phyloP scores from a whole-genome alignment of 2,888 invertebrate species.

The Pycnomerus fuliginosus region DNA sequence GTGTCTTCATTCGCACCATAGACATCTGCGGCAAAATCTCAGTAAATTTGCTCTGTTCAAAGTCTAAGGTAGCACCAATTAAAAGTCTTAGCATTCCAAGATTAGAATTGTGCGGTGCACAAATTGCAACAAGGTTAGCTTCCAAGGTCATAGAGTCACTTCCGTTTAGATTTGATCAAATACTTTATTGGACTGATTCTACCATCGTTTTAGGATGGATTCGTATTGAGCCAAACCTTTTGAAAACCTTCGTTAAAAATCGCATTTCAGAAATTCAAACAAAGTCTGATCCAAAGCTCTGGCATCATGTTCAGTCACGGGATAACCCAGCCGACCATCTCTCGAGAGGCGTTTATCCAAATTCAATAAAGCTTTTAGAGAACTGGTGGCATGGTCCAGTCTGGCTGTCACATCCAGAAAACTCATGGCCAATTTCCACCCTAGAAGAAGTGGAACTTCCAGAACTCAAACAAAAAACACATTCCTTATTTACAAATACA shows the following conservation, averaged over 20 bases:
- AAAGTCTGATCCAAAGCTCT: neutral
- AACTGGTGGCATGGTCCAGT: conserved; percentile 2
- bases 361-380: neutral
- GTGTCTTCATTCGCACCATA: conserved; percentile 22
- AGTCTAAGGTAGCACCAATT: too few relatives aligned
- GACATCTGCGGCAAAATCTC: conserved; percentile 3
- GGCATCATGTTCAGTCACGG: conserved; percentile 1
- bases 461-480: neutral
- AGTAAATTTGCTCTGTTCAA: conserved; percentile 23
- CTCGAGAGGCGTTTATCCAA: neutral
- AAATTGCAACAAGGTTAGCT: too few relatives aligned
- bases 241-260: too few relatives aligned
- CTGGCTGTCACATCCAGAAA: neutral
- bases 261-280: too few relatives aligned
- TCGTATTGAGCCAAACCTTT: too few relatives aligned
- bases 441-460: neutral
- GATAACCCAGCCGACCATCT: conserved; percentile 4
- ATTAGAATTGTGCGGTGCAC: too few relatives aligned
- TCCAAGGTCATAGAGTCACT: too few relatives aligned
- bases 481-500: neutral
- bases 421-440: neutral
- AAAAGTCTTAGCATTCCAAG: too few relatives aligned
- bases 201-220: too few relatives aligned
- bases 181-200: too few relatives aligned
- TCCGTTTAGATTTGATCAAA: too few relatives aligned